Percentiles rank a stretch among this genome's conserved stretches.
Conservation (phyloP, 2,888 invertebrate species). For the Congeria kusceri region DNA sequence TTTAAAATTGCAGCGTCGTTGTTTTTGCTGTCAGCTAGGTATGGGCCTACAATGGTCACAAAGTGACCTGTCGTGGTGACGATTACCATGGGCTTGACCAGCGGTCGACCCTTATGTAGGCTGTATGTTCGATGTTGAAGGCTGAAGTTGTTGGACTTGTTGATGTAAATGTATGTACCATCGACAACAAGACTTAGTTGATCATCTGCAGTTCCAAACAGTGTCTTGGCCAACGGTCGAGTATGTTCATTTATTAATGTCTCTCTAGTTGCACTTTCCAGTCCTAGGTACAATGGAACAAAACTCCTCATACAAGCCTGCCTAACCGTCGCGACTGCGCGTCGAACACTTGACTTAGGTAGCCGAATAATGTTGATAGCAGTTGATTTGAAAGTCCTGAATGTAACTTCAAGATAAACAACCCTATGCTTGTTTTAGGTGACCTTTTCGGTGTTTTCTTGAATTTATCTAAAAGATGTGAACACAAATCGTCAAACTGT, state of each 20-base stretch:
- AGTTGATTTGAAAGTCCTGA: slow-evolving; percentile 47
- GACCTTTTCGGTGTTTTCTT: slow-evolving; percentile 37
- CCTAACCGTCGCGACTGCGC: slow-evolving; percentile 45
- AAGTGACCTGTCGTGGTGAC: slow-evolving; percentile 55
- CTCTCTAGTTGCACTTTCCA: slow-evolving; percentile 30
- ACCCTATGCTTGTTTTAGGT: slow-evolving; percentile 34
- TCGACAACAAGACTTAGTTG: slow-evolving; percentile 50
- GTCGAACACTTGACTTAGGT: slow-evolving; percentile 40
- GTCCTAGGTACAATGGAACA: slow-evolving; percentile 42
- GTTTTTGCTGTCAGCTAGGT: slow-evolving; percentile 52
- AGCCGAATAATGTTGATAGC: slow-evolving; percentile 46
- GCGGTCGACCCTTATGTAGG: slow-evolving; percentile 52
- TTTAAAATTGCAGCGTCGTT: slow-evolving; percentile 58
- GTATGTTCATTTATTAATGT: slow-evolving; percentile 51
- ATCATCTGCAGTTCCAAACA: slow-evolving; percentile 27
- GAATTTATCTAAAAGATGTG: slow-evolving; percentile 9
- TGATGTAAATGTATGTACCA: slow-evolving; percentile 61
- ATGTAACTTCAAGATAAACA: slow-evolving; percentile 49
- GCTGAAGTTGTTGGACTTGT: slow-evolving; percentile 47
- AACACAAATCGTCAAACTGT: slow-evolving; percentile 41
- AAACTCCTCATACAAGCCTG: slow-evolving; percentile 28
- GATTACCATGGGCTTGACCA: slow-evolving; percentile 58
- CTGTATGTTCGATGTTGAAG: slow-evolving; percentile 51
- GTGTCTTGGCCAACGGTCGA: slow-evolving; percentile 18
- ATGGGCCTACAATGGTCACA: slow-evolving; percentile 53